Evolutionary conservation across 2,113 vertebrate species (phyloP).

Genomic region (Raja brachyura): DNA sequence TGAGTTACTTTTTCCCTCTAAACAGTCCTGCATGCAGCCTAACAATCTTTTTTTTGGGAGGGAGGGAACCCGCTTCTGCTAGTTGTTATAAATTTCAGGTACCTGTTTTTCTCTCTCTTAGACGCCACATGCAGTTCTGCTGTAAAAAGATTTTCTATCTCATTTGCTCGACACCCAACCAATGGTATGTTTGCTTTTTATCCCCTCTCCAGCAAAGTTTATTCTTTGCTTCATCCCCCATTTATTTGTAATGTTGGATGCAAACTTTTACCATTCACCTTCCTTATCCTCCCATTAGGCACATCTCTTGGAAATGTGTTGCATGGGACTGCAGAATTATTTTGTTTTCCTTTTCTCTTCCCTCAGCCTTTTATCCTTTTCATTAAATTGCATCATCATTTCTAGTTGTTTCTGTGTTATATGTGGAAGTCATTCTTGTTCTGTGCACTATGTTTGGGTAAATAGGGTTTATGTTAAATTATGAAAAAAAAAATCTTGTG

Average conservation of each 20-base stretch:
- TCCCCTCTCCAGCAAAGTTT: constrained; percentile 60
- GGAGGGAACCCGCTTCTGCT: constrained; percentile 59
- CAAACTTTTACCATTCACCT: constrained; percentile 53
- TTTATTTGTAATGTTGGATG: constrained; percentile 54
- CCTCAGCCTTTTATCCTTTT: neutral
- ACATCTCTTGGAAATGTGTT: constrained; percentile 47
- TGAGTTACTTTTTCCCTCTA: neutral
- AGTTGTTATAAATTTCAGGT: constrained; percentile 83
- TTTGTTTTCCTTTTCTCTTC: neutral
- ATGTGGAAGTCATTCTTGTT: constrained; percentile 22
- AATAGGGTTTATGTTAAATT: neutral
- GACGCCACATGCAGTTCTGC: constrained; percentile 86
- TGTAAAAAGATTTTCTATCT: constrained; percentile 96
- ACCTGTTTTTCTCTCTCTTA: constrained; percentile 94
- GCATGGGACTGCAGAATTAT: constrained; percentile 35
- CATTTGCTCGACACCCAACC: constrained; percentile 95
- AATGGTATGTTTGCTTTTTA: constrained; percentile 89
- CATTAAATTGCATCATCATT: constrained; percentile 25
- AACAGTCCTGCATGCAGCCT: constrained; percentile 35
- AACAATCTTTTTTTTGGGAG: constrained; percentile 51
- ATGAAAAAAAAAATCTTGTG: neutral
- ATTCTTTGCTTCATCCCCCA: constrained; percentile 61
- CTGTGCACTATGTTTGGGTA: neutral
- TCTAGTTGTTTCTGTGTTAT: constrained; percentile 13
- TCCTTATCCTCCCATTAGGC: constrained; percentile 51